Percentiles rank a stretch among this genome's conserved stretches.
Conservation (phyloP, 2,113 vertebrate species). For the Chroicocephalus ridibundus region DNA sequence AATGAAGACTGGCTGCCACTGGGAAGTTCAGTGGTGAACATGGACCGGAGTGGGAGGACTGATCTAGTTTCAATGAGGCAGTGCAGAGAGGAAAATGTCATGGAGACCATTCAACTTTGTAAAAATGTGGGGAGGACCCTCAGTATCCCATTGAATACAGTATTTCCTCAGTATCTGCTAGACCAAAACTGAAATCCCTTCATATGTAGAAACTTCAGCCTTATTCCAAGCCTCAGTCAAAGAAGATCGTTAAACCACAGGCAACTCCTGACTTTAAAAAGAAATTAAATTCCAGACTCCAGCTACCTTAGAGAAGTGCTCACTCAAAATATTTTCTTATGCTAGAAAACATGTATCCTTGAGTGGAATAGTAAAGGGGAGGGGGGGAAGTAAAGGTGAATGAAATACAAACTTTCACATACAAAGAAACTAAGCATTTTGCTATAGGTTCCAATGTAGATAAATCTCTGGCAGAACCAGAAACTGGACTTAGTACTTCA, state of each 20-base stretch:
- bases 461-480: neutral
- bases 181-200: neutral
- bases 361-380: neutral
- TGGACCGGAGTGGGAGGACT: neutral
- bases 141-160: accelerated
- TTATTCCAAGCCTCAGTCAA: neutral
- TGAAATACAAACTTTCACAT: neutral
- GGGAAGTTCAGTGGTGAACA: neutral
- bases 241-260: neutral
- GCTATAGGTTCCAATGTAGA: neutral
- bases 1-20: neutral
- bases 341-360: neutral
- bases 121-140: neutral
- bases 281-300: neutral
- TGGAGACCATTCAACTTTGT: neutral
- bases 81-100: accelerated
- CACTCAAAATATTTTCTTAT: neutral
- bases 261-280: neutral
- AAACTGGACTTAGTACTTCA: neutral
- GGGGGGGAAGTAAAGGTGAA: neutral
- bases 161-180: neutral
- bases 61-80: neutral
- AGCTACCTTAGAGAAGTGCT: neutral
- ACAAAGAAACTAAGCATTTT: neutral
- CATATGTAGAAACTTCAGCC: neutral